Evolutionary conservation across 1,140 invertebrate species (phyloP).

Genomic region (Drosophila kanapiae): DNA sequence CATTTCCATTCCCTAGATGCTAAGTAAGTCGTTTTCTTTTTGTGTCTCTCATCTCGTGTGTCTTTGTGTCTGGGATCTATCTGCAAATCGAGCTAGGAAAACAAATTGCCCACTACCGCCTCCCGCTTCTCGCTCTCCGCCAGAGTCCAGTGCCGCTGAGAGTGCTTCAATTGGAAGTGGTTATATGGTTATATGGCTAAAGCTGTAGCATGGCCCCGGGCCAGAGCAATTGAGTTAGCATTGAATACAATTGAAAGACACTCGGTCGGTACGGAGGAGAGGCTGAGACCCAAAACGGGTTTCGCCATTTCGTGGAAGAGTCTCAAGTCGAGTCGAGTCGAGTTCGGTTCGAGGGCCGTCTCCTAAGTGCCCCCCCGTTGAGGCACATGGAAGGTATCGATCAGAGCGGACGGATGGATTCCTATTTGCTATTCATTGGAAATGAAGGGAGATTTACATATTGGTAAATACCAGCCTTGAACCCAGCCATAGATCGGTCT

Average conservation of each 20-base stretch:
- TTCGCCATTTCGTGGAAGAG: constrained; percentile 74
- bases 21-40: constrained; percentile 62
- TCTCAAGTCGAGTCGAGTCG: constrained; percentile 44
- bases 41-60: constrained; percentile 17
- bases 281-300: constrained; percentile 76
- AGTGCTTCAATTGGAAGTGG: constrained; percentile 59
- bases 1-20: constrained; percentile 41
- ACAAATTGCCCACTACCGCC: constrained; percentile 42
- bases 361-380: constrained; percentile 54
- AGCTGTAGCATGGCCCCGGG: constrained; percentile 66
- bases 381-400: constrained; percentile 46
- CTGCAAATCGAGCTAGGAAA: constrained; percentile 39
- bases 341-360: constrained; percentile 25
- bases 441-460: constrained; percentile 29
- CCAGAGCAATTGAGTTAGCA: constrained; percentile 78
- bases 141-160: constrained; percentile 6
- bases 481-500: neutral
- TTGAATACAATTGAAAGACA: constrained; percentile 80
- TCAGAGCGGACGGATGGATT: constrained; percentile 31
- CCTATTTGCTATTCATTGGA: constrained; percentile 54
- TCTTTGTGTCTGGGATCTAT: constrained; percentile 32
- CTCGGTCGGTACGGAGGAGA: constrained; percentile 27
- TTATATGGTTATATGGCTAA: constrained; percentile 27
- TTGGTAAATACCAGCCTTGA: constrained; percentile 35
- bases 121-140: constrained; percentile 2